Evolutionary conservation across 2,888 invertebrate species (phyloP).

Genomic region (Phania funesta): DNA sequence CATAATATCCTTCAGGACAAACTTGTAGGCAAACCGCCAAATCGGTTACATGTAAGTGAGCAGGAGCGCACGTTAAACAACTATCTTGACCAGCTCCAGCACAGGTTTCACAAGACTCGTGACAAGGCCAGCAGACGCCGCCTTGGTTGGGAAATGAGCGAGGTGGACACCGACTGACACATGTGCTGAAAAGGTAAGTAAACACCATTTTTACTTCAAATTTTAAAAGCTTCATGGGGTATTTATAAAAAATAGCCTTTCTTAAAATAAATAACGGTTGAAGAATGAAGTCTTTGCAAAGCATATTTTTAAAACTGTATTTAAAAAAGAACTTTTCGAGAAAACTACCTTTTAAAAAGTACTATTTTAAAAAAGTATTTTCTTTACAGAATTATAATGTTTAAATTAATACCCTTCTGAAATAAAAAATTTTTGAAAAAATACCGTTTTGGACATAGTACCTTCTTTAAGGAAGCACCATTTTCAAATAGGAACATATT

Average conservation of each 20-base stretch:
- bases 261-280: too few relatives aligned
- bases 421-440: background rate
- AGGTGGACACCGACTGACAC: constrained; percentile 91
- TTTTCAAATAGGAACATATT: too few relatives aligned
- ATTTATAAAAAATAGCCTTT: too few relatives aligned
- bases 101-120: constrained; percentile 94
- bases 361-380: background rate
- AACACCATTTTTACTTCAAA: background rate
- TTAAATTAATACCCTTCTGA: background rate
- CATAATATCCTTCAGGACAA: constrained; percentile 94
- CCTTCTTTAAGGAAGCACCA: background rate
- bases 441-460: background rate
- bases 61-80: constrained; percentile 91
- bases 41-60: constrained; percentile 90
- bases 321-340: too few relatives aligned
- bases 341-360: background rate
- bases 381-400: background rate
- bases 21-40: constrained; percentile 92
- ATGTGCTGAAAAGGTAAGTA: constrained; percentile 86
- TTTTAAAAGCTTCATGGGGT: too few relatives aligned
- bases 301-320: too few relatives aligned
- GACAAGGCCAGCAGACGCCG: constrained; percentile 91
- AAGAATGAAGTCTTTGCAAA: too few relatives aligned
- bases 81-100: constrained; percentile 93
- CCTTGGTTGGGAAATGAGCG: constrained; percentile 91